A percentile compares a stretch with the other conserved stretches of the same genome.
These are phyloP conservation scores for Ichneumon xanthorius DNA, from an alignment of 2,888 invertebrate genomes.

Conservation along the genomic window DNA sequence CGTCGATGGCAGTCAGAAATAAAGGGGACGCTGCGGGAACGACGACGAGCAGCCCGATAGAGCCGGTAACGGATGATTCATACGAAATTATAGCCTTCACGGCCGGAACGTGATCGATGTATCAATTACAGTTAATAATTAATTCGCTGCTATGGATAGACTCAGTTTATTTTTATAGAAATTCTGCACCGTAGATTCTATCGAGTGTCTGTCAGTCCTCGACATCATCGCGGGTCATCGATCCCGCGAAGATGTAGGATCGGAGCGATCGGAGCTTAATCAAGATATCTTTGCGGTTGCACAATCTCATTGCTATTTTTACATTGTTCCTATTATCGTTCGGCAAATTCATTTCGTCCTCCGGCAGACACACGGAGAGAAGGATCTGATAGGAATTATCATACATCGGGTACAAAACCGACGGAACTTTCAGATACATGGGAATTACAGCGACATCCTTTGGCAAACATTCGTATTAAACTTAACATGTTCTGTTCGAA, in stretches of 20 bases:
- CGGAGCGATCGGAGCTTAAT: not conserved
- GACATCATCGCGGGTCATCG: constrained; percentile 9
- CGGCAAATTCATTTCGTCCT: not conserved
- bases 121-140: constrained; percentile 60
- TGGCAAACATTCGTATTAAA: too few relatives aligned
- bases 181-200: constrained; percentile 9
- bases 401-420: too few relatives aligned
- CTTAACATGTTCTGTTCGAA: too few relatives aligned
- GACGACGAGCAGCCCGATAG: constrained; percentile 27
- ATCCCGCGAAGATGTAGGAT: not conserved
- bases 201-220: constrained; percentile 12
- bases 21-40: constrained; percentile 37
- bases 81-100: constrained; percentile 44
- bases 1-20: constrained; percentile 50
- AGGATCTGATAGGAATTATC: too few relatives aligned
- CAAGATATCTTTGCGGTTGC: not conserved
- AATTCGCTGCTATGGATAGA: constrained; percentile 21
- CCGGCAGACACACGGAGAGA: too few relatives aligned
- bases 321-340: not conserved
- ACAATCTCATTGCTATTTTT: not conserved
- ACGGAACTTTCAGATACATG: too few relatives aligned
- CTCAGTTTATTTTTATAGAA: not conserved
- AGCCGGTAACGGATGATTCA: constrained; percentile 58
- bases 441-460: too few relatives aligned
- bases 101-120: constrained; percentile 58